A percentile compares a stretch with the other conserved stretches of the same genome.
Evolutionary conservation across 2,888 invertebrate species (phyloP).

Genomic region (Netelia inedita): DNA sequence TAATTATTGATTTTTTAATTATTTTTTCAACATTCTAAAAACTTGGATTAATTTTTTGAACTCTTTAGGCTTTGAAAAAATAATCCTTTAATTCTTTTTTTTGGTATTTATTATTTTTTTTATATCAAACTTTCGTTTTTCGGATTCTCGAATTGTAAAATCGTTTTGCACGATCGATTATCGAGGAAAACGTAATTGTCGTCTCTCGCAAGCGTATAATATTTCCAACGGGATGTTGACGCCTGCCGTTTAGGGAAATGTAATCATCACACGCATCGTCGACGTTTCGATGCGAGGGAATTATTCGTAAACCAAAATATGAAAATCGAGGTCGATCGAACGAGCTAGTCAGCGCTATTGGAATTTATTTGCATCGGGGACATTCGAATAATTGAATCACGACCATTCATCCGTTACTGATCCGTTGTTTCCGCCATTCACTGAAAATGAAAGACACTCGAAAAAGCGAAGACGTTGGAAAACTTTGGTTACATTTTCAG

Average conservation of each 20-base stretch:
- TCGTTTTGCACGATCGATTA: slow-evolving; percentile 1
- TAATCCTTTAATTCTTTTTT: no score
- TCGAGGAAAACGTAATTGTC: slow-evolving; percentile 1
- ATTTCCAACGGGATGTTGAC: background rate
- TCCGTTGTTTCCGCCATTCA: background rate
- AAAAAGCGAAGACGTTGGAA: background rate
- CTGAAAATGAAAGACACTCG: slow-evolving; percentile 31
- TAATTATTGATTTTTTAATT: no score
- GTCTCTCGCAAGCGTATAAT: background rate
- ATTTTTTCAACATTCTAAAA: no score
- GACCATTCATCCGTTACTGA: background rate
- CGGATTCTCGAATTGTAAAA: background rate
- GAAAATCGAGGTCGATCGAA: slow-evolving; percentile 13
- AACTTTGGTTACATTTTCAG: background rate
- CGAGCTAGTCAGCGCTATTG: background rate
- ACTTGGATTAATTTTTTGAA: no score
- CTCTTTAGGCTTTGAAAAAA: no score
- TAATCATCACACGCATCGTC: background rate
- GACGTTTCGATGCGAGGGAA: slow-evolving; percentile 6
- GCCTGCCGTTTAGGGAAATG: slow-evolving; percentile 34
- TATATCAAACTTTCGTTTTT: no score
- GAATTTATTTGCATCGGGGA: slow-evolving; percentile 39
- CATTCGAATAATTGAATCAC: slow-evolving; percentile 36
- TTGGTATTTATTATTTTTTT: no score
- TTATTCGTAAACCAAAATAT: background rate